Percentiles rank a stretch among this genome's conserved stretches.
These are phyloP conservation scores for Odiellus spinosus DNA, from an alignment of 2,888 invertebrate genomes.

Conservation along the genomic window DNA sequence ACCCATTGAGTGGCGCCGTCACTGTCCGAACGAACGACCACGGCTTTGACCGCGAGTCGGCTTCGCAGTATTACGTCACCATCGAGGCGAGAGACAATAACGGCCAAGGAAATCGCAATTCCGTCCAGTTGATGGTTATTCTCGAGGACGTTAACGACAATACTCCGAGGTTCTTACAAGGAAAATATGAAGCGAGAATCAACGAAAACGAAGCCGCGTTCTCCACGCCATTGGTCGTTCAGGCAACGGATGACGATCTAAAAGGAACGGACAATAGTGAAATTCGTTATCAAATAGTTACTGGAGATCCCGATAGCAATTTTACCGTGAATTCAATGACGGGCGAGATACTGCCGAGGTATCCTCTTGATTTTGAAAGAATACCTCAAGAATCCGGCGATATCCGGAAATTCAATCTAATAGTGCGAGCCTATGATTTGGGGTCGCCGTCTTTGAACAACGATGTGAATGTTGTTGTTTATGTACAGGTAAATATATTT, in stretches of 20 bases:
- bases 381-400: slow-evolving; percentile 37
- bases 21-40: slow-evolving; percentile 60
- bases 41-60: slow-evolving; percentile 68
- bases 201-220: slow-evolving; percentile 52
- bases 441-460: slow-evolving; percentile 60
- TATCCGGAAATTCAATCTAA: slow-evolving; percentile 44
- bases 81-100: slow-evolving; percentile 78
- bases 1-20: slow-evolving; percentile 65
- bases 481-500: slow-evolving; percentile 44
- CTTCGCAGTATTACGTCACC: slow-evolving; percentile 65
- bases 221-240: slow-evolving; percentile 17
- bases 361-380: slow-evolving; percentile 63
- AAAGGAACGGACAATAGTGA: slow-evolving; percentile 70
- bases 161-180: slow-evolving; percentile 63
- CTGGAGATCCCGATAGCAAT: slow-evolving; percentile 57
- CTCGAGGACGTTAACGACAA: slow-evolving; percentile 84
- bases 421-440: slow-evolving; percentile 58
- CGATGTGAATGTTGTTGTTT: slow-evolving; percentile 57
- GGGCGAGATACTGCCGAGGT: slow-evolving; percentile 52
- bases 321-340: slow-evolving; percentile 60
- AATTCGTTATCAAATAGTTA: slow-evolving; percentile 59
- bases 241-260: slow-evolving; percentile 50
- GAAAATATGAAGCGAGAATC: slow-evolving; percentile 63
- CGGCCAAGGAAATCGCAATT: slow-evolving; percentile 67
- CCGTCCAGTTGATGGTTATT: slow-evolving; percentile 72